Evolutionary conservation across 2,888 invertebrate genomes (phyloP), one percentile per base, ranked within the genome.

Genomic region (Eristalinus sepulchralis): DNA sequence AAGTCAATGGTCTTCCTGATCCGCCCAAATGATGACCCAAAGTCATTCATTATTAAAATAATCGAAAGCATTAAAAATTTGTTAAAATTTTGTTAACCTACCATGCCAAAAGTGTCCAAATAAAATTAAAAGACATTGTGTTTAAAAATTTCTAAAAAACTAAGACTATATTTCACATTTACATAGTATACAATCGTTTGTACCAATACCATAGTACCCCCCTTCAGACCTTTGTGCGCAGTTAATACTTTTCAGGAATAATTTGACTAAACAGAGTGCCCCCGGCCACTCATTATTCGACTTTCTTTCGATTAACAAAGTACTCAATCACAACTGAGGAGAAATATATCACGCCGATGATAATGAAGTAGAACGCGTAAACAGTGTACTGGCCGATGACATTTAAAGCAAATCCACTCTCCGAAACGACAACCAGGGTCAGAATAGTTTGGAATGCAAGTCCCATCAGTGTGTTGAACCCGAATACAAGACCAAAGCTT

Each of bases 401-500:
- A 11, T 88, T 85, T 5, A 92, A 89, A 4, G 89, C 89, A 55
- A 92, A 90, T 17, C 91, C 92, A 5, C 83, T 76, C 33, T 91
- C 91, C 0, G 92, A 90, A 47, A 92, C 89, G 0, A 92, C 91
- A 8, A 90, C 88, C 11, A 92, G 68, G 13, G 97, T 98, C 47
- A 98, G 92, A 36, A 97, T 91, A 0, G 97, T 95, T 92, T 98
- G 98, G 0, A 97, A 91, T 0, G 95, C 91, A 3, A 98, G 94
- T 3, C 97, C 97, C 0, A 97, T 88, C 77, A 98, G 95, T 0
- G 97, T 97, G 92, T 98, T 98, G 88, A 98, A 94, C 4, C 98
- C 98, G 92, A 98, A 98, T 88, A 98, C 96, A 3, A 98, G 93
- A 0, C 97, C 98, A 91, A 97, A 98, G 92, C 97, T 97, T 70